Base-by-base conservation (phyloP, 2,797 vertebrate genomes). In the Spatula clypeata region DNA sequence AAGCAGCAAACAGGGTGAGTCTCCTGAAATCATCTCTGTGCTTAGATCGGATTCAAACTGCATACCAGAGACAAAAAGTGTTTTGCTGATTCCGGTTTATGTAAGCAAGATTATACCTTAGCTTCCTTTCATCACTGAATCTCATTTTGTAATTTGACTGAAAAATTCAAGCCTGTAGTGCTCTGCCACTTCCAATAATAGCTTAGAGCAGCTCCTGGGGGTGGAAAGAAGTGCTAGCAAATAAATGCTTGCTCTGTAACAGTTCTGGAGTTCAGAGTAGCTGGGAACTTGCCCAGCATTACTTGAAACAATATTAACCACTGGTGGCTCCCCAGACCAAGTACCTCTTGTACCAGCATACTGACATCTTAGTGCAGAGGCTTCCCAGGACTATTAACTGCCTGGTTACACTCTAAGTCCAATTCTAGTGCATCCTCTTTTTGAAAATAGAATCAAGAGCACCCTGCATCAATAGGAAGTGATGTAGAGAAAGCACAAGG, bases 401-500 rank as follows among this genome's bases (percentile, higher is more conserved):
- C 5, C 53, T 47, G 29, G 9, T 81, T 65, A 40, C 34, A n/a
- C 57, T 67, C 1, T 34, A 61, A 69, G 51, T n/a, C 38, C 8
- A 31, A 34, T 44, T 58, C 31, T 11, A 36, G 7, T 73, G 51
- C 72, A 83, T 36, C 34, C 36, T 32, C 26, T 49, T 81, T 70
- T 62, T 79, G 70, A 60, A 84, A 79, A 67, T 0, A 72, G 38
- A 69, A 64, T 61, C 4, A 2, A 76, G 79, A 81, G 76, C 19
- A 47, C 7, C 47, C 57, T 14, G 2, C 36, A 60, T 5, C 5
- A 53, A 34, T 69, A 88, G 64, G 86, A 94, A 88, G 36, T 13
- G 82, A 86, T 81, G 32, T 23, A 64, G 60, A 82, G 88, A 90
- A 95, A 88, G 70, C 54, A 65, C 9, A 38, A 88, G 75, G 45